These are phyloP conservation scores for Leptosomus discolor DNA, from an alignment of 2,113 vertebrate genomes.

Conservation along the genomic window DNA sequence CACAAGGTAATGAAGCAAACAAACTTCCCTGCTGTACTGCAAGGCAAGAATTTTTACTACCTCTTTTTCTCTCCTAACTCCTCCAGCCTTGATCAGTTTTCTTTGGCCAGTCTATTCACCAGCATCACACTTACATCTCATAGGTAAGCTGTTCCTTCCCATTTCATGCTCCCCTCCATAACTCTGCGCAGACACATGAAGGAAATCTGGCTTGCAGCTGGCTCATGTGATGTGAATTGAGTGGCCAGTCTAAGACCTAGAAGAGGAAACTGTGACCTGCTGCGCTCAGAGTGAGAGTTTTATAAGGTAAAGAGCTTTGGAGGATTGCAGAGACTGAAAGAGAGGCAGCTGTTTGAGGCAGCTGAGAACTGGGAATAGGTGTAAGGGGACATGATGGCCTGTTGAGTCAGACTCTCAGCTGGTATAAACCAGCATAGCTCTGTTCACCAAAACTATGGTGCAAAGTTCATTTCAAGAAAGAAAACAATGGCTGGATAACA, in stretches of 20 bases:
- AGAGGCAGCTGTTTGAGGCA: not conserved
- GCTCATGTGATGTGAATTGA: not conserved
- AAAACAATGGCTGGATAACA: not conserved
- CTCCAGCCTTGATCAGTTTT: not conserved
- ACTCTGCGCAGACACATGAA: not conserved
- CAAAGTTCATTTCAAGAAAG: not conserved
- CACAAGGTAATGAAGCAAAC: not conserved
- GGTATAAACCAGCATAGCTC: not conserved
- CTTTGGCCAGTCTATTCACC: not conserved
- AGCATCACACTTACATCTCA: not conserved
- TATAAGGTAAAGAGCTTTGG: not conserved
- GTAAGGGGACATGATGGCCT: not conserved
- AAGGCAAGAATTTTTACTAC: not conserved
- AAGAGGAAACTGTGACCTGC: not conserved
- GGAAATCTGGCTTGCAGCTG: conserved; percentile 18
- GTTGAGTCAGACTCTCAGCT: not conserved
- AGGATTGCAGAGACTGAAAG: not conserved
- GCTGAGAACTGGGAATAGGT: not conserved
- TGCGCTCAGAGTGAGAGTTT: not conserved
- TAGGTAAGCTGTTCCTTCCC: not conserved
- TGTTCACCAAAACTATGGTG: not conserved
- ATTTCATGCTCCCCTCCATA: not conserved
- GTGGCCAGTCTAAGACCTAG: not conserved
- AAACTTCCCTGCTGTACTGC: not conserved
- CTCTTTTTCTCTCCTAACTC: not conserved